phyloP scores from a whole-genome alignment of 2,888 invertebrate genomes.

The Scaptomyza parva region DNA sequence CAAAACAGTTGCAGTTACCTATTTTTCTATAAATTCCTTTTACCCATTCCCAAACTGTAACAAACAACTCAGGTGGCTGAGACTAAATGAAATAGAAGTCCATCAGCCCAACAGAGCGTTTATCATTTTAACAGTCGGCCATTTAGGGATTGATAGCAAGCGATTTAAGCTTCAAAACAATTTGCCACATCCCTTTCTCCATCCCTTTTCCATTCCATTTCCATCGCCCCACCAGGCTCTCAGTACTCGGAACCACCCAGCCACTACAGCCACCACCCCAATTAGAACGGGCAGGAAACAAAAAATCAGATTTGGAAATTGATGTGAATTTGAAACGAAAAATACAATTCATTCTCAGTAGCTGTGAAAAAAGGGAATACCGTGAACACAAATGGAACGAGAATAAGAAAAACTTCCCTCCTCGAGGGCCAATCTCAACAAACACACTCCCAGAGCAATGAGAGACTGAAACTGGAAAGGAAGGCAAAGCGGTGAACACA shows the following conservation, averaged over 20 bases:
- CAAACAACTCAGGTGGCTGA: slow-evolving; percentile 17
- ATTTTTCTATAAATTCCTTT: too few species aligned
- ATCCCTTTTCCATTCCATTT: slow-evolving; percentile 11
- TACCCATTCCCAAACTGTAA: slow-evolving; percentile 7
- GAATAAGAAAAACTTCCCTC: slow-evolving; percentile 3
- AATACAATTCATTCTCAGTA: slow-evolving; percentile 41
- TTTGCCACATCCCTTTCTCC: slow-evolving; percentile 36
- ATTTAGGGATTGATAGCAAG: slow-evolving; percentile 68
- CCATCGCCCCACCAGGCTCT: slow-evolving; percentile 21
- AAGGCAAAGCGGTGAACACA: slow-evolving; percentile 12
- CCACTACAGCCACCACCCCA: background rate
- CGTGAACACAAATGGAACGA: slow-evolving; percentile 1
- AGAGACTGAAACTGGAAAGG: background rate
- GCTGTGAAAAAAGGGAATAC: slow-evolving; percentile 25
- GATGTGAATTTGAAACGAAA: slow-evolving; percentile 45
- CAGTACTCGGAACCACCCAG: slow-evolving; percentile 3
- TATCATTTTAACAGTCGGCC: slow-evolving; percentile 72
- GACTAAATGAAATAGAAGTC: slow-evolving; percentile 30
- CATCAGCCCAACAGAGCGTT: slow-evolving; percentile 47
- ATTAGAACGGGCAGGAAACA: slow-evolving; percentile 9
- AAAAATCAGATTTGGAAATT: slow-evolving; percentile 51
- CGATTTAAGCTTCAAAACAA: slow-evolving; percentile 68
- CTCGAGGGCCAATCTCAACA: background rate
- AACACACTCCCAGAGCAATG: background rate
- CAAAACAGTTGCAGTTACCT: slow-evolving; percentile 12